phyloP scores from a whole-genome alignment of 1,140 invertebrate species.

The Triops longicaudatus region DNA sequence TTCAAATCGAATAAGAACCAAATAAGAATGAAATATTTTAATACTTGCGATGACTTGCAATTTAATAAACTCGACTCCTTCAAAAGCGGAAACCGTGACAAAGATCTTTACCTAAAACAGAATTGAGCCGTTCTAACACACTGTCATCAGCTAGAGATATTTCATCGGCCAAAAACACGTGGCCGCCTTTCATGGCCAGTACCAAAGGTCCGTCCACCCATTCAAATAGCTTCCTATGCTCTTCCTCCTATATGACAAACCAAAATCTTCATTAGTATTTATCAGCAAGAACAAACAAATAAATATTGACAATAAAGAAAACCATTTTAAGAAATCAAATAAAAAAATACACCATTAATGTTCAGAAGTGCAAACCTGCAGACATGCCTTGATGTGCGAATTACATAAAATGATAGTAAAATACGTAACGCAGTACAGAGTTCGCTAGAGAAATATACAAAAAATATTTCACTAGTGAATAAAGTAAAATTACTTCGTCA shows the following conservation, averaged over 20 bases:
- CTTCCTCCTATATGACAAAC: not conserved
- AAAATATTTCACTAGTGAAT: constrained; percentile 32
- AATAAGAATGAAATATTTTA: constrained; percentile 26
- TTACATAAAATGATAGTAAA: not conserved
- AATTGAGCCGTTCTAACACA: constrained; percentile 94
- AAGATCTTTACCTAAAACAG: constrained; percentile 53
- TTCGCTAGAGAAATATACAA: not conserved
- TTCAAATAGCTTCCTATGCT: constrained; percentile 64
- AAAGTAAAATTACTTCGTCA: constrained; percentile 33
- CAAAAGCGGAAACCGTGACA: constrained; percentile 32
- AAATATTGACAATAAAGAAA: not conserved
- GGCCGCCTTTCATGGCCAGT: constrained; percentile 75
- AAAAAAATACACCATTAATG: no score
- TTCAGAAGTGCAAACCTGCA: no score
- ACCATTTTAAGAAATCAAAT: no score
- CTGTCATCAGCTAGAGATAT: constrained; percentile 98
- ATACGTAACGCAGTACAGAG: no score
- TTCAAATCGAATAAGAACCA: constrained; percentile 31
- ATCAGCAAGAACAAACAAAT: not conserved
- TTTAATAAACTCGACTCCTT: not conserved
- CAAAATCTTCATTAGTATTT: not conserved
- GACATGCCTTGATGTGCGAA: not conserved
- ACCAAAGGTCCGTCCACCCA: constrained; percentile 97
- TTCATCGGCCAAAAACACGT: constrained; percentile 92
- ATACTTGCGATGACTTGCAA: not conserved